A percentile compares a stretch with the other conserved stretches of the same genome.
These are phyloP conservation scores for Heteronetta atricapilla DNA, from an alignment of 2,113 vertebrate genomes.

Conservation along the genomic window DNA sequence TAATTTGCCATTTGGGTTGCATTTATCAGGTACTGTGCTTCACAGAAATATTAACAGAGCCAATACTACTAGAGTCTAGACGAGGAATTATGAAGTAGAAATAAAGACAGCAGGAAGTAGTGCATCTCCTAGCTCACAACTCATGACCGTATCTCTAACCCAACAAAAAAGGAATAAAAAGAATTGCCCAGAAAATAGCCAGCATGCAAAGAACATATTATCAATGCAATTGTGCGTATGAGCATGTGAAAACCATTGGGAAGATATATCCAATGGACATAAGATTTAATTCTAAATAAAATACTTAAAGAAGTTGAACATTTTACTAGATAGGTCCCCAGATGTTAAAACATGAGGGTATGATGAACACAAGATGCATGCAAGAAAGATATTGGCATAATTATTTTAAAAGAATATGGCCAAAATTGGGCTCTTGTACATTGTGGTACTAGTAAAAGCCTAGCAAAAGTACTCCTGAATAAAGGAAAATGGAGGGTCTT, in stretches of 20 bases:
- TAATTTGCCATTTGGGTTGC: not conserved
- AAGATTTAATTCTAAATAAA: not conserved
- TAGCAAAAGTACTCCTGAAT: not conserved
- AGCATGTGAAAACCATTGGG: not conserved
- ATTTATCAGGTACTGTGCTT: not conserved
- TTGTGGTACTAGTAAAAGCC: not conserved
- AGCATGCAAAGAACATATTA: not conserved
- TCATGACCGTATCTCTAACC: not conserved
- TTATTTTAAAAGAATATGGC: not conserved
- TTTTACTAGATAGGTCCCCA: not conserved
- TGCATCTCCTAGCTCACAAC: not conserved
- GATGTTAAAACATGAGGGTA: not conserved
- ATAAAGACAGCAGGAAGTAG: not conserved
- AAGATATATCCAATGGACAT: not conserved
- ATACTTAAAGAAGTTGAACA: not conserved
- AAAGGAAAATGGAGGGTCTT: not conserved
- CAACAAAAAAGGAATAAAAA: not conserved
- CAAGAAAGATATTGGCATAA: not conserved
- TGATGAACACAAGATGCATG: not conserved
- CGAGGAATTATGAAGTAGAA: not conserved
- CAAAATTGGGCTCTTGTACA: not conserved
- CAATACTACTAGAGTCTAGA: not conserved
- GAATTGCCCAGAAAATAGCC: not conserved
- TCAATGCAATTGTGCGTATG: not conserved
- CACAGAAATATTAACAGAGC: not conserved